A percentile compares a stretch with the other conserved stretches of the same genome.
These are phyloP conservation scores for Motacilla tschutschensis DNA, from an alignment of 2,113 vertebrate genomes.

Conservation along the genomic window DNA sequence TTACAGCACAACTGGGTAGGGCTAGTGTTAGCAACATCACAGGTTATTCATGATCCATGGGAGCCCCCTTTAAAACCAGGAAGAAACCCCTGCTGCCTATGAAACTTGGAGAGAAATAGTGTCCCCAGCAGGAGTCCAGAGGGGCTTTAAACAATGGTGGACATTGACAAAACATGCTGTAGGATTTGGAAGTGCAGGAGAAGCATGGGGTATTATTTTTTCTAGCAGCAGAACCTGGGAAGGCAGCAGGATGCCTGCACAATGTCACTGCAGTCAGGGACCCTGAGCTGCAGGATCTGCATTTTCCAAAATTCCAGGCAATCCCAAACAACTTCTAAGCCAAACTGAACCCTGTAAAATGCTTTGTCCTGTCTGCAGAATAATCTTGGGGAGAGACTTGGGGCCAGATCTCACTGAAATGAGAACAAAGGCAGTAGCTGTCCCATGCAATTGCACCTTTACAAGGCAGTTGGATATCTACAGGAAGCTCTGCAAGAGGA, in stretches of 20 bases:
- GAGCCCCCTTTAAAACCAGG: conserved; percentile 34
- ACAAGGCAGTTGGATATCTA: not conserved
- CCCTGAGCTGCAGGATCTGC: not conserved
- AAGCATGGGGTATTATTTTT: not conserved
- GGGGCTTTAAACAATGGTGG: conserved; percentile 26
- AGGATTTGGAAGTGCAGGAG: not conserved
- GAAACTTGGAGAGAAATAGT: conserved; percentile 23
- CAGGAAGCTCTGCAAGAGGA: not conserved
- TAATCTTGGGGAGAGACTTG: not conserved
- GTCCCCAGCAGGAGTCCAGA: conserved; percentile 20
- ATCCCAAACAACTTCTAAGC: not conserved
- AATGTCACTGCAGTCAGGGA: not conserved
- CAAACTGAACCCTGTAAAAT: not conserved
- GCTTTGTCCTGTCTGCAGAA: not conserved
- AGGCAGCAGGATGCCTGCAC: conserved; percentile 21
- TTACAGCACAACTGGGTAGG: not conserved
- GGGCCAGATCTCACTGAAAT: not conserved
- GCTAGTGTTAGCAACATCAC: not conserved
- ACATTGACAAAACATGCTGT: conserved; percentile 30
- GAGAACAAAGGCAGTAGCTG: not conserved
- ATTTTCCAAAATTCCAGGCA: not conserved
- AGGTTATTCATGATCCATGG: conserved; percentile 21
- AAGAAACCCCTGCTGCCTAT: conserved; percentile 16
- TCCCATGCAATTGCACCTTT: not conserved
- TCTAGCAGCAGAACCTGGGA: not conserved